Conservation (phyloP, 2,797 vertebrate genomes). For the Argya squamiceps region DNA sequence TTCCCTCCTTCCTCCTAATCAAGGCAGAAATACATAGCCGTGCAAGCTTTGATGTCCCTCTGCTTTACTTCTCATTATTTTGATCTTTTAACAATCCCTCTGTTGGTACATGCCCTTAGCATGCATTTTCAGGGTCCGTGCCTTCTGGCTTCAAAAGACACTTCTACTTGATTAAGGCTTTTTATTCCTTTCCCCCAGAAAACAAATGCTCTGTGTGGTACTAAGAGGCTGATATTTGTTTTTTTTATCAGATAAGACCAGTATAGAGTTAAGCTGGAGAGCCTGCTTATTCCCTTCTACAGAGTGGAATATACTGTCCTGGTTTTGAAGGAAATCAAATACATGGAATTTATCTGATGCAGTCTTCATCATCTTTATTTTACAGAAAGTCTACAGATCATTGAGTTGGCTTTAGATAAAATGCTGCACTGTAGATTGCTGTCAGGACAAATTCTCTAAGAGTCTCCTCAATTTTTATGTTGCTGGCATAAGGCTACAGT, state of each 20-base stretch:
- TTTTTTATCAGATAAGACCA: neutral
- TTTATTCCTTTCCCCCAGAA: neutral
- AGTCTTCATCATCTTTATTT: constrained; percentile 59
- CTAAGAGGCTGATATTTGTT: neutral
- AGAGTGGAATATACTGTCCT: neutral
- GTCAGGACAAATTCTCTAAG: constrained; percentile 50
- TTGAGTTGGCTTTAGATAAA: constrained; percentile 53
- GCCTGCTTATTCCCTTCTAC: neutral
- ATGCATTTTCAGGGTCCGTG: neutral
- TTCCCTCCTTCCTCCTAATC: constrained; percentile 38
- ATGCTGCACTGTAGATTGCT: constrained; percentile 24
- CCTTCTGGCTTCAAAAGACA: constrained; percentile 41
- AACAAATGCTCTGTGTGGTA: neutral
- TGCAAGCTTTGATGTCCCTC: constrained; percentile 62
- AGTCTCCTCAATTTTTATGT: constrained; percentile 43
- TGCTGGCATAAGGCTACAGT: constrained; percentile 20
- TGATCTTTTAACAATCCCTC: constrained; percentile 55
- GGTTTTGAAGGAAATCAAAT: constrained; percentile 44
- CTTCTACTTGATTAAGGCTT: neutral
- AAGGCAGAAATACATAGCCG: constrained; percentile 43
- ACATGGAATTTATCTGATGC: constrained; percentile 13
- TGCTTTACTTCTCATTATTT: constrained; percentile 55
- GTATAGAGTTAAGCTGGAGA: neutral
- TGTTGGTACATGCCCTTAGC: constrained; percentile 1
- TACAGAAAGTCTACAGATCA: constrained; percentile 14